Evolutionary conservation across 2,888 invertebrate genomes (phyloP), one percentile per base, ranked within the genome.

Genomic region (Scaptomyza tumidula): DNA sequence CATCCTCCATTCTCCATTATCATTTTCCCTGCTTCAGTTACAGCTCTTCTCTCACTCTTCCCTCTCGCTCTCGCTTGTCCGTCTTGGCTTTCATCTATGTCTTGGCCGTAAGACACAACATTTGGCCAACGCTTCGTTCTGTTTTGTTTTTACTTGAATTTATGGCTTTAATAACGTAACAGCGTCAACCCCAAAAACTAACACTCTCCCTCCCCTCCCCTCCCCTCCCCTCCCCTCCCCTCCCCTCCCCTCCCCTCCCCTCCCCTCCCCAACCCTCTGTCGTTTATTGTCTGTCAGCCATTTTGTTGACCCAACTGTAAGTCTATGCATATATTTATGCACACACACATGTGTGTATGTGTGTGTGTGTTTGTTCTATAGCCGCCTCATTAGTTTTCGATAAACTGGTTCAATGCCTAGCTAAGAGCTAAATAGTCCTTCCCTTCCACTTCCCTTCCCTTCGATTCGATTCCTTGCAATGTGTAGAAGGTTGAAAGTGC

Each of bases 301-400:
- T 74, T 73, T 85, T 74, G 81, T 68, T 58, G 69, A 67, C 77
- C 73, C 78, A 61, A 77, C 72, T 66, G 61, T 50, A 57, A 58
- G 68, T 44, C 57, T 50, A 43, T 24, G 64, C 64, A 52, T 63
- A 6, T 37, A 44, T 50, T 49, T 50, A 50, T 33, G 14, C 37
- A 27, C 13, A 24, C 14, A 14, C 55, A 14, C 35, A 52, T 45
- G 43, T 49, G 41, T 52, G 50, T 52, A 41, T 31, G 31, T 53
- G 52, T 62, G 68, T 50, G 54, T 45, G 24, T 72, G 79, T 75
- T 71, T 69, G 75, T 74, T 82, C 69, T 71, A 62, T 59, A 79
- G 83, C 67, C 69, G 83, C 72, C 88, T 84, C 83, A 83, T 87
- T 87, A 87, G 83, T 71, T 85, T 75, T 75, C 79, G 79, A 82